phyloP scores from a whole-genome alignment of 2,797 vertebrate genomes.

The Rhincodon typus region DNA sequence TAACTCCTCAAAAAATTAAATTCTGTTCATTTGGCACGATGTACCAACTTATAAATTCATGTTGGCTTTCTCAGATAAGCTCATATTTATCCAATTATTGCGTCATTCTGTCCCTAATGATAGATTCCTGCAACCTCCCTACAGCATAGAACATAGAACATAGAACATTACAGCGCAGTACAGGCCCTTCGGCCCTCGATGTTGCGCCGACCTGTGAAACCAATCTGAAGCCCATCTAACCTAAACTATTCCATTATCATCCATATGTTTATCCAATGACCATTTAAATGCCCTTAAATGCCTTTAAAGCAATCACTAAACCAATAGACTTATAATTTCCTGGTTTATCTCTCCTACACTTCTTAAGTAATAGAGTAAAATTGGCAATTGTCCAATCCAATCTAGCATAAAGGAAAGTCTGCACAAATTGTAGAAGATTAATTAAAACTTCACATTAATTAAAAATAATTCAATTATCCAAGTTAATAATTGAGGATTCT shows the following conservation, averaged over 20 bases:
- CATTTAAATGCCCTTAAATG: no score
- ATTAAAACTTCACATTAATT: background rate
- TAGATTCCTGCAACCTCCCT: background rate
- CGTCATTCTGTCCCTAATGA: background rate
- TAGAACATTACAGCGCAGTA: no score
- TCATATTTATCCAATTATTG: background rate
- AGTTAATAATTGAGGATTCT: slow-evolving; percentile 8
- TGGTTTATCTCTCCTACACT: background rate
- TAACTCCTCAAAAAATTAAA: background rate
- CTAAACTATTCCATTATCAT: no score
- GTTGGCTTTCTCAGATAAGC: background rate
- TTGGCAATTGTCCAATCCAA: slow-evolving; percentile 4
- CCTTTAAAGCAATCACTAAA: background rate
- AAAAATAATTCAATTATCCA: background rate
- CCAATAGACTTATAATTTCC: background rate
- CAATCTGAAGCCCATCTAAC: no score
- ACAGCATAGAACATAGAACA: no score
- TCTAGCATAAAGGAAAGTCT: background rate
- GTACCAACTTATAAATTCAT: background rate
- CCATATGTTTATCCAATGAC: no score
- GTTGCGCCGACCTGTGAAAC: no score
- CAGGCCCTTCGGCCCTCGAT: no score
- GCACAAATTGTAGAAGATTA: background rate
- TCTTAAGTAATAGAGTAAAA: background rate
- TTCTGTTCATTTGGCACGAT: background rate